These are phyloP conservation scores for Ametastegia equiseti DNA, from an alignment of 2,888 invertebrate species.

Conservation along the genomic window DNA sequence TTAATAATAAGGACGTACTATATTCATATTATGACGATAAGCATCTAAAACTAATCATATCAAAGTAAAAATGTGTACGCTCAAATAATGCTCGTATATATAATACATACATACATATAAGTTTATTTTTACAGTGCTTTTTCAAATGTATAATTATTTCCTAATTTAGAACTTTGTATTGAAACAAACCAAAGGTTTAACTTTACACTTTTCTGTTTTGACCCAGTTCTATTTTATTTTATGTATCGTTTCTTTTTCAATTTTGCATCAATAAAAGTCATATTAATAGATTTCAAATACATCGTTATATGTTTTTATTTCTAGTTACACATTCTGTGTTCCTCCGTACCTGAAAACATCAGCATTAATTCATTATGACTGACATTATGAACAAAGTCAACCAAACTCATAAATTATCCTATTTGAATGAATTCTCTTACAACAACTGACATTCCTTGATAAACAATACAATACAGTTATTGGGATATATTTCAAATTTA, in stretches of 20 bases:
- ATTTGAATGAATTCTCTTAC: neutral
- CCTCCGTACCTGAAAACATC: neutral
- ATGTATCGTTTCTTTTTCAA: slow-evolving; percentile 4
- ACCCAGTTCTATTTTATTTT: neutral
- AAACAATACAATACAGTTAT: neutral
- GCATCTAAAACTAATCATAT: slow-evolving; percentile 58
- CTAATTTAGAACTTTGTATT: slow-evolving; percentile 12
- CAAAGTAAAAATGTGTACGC: slow-evolving; percentile 52
- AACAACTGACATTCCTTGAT: neutral
- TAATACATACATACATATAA: slow-evolving; percentile 19
- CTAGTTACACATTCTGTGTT: neutral
- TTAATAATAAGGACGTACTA: slow-evolving; percentile 29
- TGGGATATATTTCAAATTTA: too few species aligned
- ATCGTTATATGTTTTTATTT: neutral
- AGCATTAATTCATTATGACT: too few species aligned
- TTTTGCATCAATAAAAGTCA: slow-evolving; percentile 27
- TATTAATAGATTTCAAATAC: slow-evolving; percentile 7
- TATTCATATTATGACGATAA: slow-evolving; percentile 55
- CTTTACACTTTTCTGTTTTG: neutral
- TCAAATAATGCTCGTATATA: slow-evolving; percentile 32
- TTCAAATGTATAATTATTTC: slow-evolving; percentile 34
- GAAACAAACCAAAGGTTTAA: slow-evolving; percentile 16
- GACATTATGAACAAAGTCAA: neutral
- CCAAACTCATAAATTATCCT: neutral
- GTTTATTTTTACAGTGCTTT: slow-evolving; percentile 36